A percentile compares a stretch with the other conserved stretches of the same genome.
phyloP scores from a whole-genome alignment of 1,140 invertebrate species.

The Drosophila lowei region DNA sequence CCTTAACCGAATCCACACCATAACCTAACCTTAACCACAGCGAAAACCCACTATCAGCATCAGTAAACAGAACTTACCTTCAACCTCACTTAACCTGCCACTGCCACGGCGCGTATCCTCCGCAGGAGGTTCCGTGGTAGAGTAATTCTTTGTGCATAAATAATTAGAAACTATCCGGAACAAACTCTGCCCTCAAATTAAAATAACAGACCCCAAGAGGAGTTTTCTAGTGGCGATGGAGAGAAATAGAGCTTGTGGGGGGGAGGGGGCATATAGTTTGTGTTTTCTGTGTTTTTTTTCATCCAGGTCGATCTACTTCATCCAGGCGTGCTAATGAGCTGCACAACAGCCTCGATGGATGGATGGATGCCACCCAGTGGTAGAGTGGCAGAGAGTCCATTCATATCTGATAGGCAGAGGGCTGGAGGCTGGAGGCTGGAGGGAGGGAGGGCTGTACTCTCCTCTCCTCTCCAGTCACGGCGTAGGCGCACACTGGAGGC shows the following conservation, averaged over 20 bases:
- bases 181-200: constrained; percentile 48
- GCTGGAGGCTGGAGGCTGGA: too few relatives aligned
- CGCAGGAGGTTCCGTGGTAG: constrained; percentile 5
- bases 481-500: constrained; percentile 27
- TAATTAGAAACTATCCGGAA: constrained; percentile 42
- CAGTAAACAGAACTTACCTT: neutral
- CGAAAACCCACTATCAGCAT: neutral
- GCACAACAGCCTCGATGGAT: constrained; percentile 24
- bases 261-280: constrained; percentile 3
- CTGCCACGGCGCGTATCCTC: neutral
- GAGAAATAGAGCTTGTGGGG: constrained; percentile 31
- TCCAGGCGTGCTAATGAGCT: constrained; percentile 58
- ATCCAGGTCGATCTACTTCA: constrained; percentile 58
- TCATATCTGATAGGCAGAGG: constrained; percentile 43
- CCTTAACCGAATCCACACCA: too few relatives aligned
- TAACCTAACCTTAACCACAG: too few relatives aligned
- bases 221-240: constrained; percentile 26
- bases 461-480: constrained; percentile 8
- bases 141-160: constrained; percentile 36
- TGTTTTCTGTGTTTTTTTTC: constrained; percentile 21
- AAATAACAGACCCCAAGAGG: constrained; percentile 41
- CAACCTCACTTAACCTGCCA: constrained; percentile 1
- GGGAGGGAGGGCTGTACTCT: neutral
- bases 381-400: constrained; percentile 17
- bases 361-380: constrained; percentile 29